phyloP scores from a whole-genome alignment of 2,888 invertebrate species.

The Incurvaria masculella region DNA sequence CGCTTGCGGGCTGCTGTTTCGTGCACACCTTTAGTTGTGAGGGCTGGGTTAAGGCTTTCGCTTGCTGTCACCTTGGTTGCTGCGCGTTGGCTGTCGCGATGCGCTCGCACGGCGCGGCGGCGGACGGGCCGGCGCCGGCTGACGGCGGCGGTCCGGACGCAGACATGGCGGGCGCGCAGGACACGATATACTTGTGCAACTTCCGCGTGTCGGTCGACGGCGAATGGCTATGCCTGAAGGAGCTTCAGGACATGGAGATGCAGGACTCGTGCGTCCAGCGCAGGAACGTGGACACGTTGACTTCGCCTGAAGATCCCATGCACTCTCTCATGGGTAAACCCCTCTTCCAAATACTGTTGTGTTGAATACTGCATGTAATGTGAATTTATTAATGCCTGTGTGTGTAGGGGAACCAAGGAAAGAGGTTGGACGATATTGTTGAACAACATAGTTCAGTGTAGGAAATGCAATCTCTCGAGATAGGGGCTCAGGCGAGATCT shows the following conservation, averaged over 20 bases:
- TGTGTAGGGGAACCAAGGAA: no score
- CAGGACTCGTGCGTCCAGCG: slow-evolving; percentile 65
- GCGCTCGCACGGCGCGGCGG: background rate
- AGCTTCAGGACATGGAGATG: slow-evolving; percentile 87
- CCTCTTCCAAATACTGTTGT: no score
- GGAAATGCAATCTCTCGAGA: no score
- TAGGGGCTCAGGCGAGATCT: no score
- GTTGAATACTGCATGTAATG: no score
- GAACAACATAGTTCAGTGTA: no score
- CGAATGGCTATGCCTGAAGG: slow-evolving; percentile 94
- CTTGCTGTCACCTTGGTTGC: slow-evolving; percentile 39
- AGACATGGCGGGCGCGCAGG: slow-evolving; percentile 86
- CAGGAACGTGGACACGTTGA: slow-evolving; percentile 61
- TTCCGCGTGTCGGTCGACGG: slow-evolving; percentile 97
- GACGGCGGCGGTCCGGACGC: slow-evolving; percentile 37
- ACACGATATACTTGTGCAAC: slow-evolving; percentile 95
- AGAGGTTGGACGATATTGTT: no score
- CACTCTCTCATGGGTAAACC: slow-evolving; percentile 52
- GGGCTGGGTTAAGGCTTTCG: slow-evolving; percentile 8
- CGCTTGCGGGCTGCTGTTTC: background rate
- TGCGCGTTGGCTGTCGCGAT: slow-evolving; percentile 32
- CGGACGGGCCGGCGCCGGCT: slow-evolving; percentile 30
- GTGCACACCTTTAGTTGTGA: background rate
- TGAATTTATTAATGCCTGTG: no score
- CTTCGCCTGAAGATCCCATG: slow-evolving; percentile 60